Percentiles rank a stretch among this genome's conserved stretches.
Conservation (phyloP, 2,888 invertebrate species). For the Drosophila prolongata region DNA sequence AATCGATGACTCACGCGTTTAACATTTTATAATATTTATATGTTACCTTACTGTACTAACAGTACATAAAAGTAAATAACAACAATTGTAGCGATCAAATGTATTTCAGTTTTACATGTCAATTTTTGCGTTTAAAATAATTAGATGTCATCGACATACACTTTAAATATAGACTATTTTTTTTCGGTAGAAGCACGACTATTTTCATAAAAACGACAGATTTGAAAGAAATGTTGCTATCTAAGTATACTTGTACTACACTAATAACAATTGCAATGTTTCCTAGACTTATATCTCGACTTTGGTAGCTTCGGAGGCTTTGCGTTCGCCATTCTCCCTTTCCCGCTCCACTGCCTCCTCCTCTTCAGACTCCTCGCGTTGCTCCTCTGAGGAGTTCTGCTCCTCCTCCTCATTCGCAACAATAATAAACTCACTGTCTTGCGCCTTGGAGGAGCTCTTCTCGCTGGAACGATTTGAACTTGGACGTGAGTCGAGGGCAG, state of each 20-base stretch:
- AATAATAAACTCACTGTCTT: background rate
- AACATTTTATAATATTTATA: background rate
- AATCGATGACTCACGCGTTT: too few species aligned
- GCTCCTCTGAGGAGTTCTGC: background rate
- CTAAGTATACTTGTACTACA: constrained; percentile 6
- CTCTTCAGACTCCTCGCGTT: constrained; percentile 9
- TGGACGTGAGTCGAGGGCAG: background rate
- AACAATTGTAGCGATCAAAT: background rate
- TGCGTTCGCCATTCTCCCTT: constrained; percentile 2
- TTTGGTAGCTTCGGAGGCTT: constrained; percentile 1
- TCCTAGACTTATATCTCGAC: constrained; percentile 16
- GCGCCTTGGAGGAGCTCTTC: background rate
- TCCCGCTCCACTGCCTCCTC: constrained; percentile 16
- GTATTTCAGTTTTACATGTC: background rate
- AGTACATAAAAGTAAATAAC: background rate
- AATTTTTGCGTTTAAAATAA: background rate
- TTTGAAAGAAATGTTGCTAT: background rate
- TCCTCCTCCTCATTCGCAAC: constrained; percentile 3
- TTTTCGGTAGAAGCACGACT: background rate
- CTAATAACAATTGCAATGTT: constrained; percentile 28
- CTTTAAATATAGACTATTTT: background rate
- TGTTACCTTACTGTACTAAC: background rate
- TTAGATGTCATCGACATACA: background rate
- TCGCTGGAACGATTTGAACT: background rate
- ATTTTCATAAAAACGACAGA: constrained; percentile 3